These are phyloP conservation scores for Blastomussa wellsi DNA, from an alignment of 92 coral and sea anemone species.

Conservation along the genomic window DNA sequence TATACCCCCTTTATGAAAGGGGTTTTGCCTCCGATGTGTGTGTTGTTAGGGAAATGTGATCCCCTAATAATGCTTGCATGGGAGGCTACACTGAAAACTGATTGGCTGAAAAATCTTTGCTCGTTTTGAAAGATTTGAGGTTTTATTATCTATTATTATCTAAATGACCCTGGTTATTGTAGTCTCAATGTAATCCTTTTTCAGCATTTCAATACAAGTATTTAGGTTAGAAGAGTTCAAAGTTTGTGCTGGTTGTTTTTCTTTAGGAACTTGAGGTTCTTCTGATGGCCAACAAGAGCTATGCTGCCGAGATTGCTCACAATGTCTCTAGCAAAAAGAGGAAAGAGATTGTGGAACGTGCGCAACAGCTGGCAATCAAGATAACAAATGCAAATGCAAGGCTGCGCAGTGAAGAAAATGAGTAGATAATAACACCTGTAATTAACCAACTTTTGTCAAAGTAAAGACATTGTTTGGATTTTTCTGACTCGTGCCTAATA, in stretches of 20 bases:
- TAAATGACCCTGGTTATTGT: too few relatives aligned
- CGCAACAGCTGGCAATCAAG: slow-evolving; percentile 94
- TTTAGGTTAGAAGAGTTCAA: not conserved
- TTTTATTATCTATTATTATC: too few relatives aligned
- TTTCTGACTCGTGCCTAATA: slow-evolving; percentile 2
- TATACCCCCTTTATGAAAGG: too few relatives aligned
- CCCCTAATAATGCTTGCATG: too few relatives aligned
- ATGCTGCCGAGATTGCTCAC: slow-evolving; percentile 98
- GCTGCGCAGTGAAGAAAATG: slow-evolving; percentile 98
- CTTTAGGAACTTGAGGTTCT: slow-evolving; percentile 94
- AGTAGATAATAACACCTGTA: slow-evolving; percentile 58
- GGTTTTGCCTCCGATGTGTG: too few relatives aligned
- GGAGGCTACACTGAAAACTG: too few relatives aligned
- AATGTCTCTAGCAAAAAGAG: slow-evolving; percentile 93
- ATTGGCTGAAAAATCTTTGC: too few relatives aligned
- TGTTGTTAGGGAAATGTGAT: too few relatives aligned
- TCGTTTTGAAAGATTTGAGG: too few relatives aligned
- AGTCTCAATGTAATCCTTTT: too few relatives aligned
- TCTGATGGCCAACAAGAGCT: slow-evolving; percentile 92
- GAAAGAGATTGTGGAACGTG: slow-evolving; percentile 91
- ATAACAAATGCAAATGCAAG: slow-evolving; percentile 92
- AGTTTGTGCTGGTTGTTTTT: not conserved
- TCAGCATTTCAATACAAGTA: too few relatives aligned
- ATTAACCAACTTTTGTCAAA: slow-evolving; percentile 46
- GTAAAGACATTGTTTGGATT: slow-evolving; percentile 40